Conservation (phyloP, 2,113 vertebrate species). For the Sarotherodon lohbergeri region DNA sequence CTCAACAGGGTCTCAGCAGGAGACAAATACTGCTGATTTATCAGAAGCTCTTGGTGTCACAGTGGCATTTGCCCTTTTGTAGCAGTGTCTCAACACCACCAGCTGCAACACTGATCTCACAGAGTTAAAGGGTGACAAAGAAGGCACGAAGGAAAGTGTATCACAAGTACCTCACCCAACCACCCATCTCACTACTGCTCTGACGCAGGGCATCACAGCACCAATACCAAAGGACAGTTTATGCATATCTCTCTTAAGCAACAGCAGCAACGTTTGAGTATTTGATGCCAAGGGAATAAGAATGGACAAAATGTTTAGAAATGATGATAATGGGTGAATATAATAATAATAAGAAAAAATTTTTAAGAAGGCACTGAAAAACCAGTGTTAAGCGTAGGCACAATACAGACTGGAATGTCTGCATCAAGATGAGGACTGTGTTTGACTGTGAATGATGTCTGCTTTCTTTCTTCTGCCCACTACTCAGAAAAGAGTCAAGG, state of each 20-base stretch:
- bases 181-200: background rate
- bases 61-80: background rate
- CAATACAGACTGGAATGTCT: background rate
- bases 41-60: background rate
- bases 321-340: background rate
- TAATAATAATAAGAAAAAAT: background rate
- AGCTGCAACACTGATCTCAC: background rate
- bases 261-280: background rate
- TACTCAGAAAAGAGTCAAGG: background rate
- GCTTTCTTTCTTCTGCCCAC: background rate
- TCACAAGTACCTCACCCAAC: background rate
- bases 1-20: background rate
- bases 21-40: background rate
- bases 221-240: background rate
- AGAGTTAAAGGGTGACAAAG: background rate
- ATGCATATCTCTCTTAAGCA: background rate
- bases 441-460: background rate
- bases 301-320: too few species aligned
- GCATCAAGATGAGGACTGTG: background rate
- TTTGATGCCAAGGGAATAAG: background rate
- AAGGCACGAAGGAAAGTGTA: background rate
- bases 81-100: background rate
- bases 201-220: background rate
- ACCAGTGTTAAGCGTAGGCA: background rate
- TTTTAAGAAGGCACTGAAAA: too few species aligned